Evolutionary conservation across 2,888 invertebrate species (phyloP).

Genomic region (Cryptops parisi): DNA sequence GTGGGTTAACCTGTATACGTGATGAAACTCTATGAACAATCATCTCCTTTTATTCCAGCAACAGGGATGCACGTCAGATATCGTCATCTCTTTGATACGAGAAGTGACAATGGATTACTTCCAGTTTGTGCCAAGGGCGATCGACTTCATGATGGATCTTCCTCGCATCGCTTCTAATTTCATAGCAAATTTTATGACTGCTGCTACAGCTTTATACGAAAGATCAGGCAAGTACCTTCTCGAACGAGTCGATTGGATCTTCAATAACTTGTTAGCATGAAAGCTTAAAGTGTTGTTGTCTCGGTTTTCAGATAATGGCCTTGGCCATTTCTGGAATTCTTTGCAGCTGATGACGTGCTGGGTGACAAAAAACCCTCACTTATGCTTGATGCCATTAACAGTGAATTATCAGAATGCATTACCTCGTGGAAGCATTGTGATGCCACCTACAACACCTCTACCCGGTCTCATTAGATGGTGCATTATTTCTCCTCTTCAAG

Average conservation of each 20-base stretch:
- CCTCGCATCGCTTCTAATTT: constrained; percentile 68
- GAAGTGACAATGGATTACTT: constrained; percentile 71
- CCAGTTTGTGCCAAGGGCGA: constrained; percentile 54
- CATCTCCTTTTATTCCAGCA: constrained; percentile 35
- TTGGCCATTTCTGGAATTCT: constrained; percentile 3
- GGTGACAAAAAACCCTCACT: constrained; percentile 48
- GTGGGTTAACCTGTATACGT: not conserved
- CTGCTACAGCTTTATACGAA: constrained; percentile 60
- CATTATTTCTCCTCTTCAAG: constrained; percentile 46
- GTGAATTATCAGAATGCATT: constrained; percentile 47
- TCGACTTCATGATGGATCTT: constrained; percentile 50
- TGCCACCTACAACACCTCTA: constrained; percentile 66
- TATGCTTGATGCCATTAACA: constrained; percentile 49
- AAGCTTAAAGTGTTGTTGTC: no score
- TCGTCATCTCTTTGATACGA: constrained; percentile 59
- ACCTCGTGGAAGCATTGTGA: constrained; percentile 63
- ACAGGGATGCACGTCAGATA: constrained; percentile 60
- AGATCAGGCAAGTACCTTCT: constrained; percentile 25
- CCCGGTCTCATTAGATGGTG: constrained; percentile 65
- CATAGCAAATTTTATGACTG: constrained; percentile 73
- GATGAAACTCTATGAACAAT: not conserved
- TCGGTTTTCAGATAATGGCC: no score
- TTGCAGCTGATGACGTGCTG: constrained; percentile 50
- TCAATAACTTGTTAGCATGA: no score
- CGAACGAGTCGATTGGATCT: no score